A percentile compares a stretch with the other conserved stretches of the same genome.
Conservation (phyloP, 2,888 invertebrate species). For the Hydrotaea diabolus region DNA sequence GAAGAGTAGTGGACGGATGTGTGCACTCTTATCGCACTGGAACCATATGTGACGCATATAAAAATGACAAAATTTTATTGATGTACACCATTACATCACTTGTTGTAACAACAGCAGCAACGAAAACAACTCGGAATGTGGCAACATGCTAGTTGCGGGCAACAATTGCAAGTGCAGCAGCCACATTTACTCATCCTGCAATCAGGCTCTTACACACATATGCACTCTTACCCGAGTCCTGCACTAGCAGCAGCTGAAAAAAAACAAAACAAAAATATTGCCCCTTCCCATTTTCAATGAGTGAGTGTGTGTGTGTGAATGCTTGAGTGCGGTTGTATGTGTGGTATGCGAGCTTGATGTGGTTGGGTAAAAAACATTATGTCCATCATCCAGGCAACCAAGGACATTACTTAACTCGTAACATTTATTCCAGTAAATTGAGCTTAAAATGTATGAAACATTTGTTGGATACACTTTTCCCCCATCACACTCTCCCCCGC, state of each 20-base stretch:
- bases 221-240: not conserved
- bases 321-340: not conserved
- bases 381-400: slow-evolving; percentile 58
- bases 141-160: slow-evolving; percentile 14
- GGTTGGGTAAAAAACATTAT: slow-evolving; percentile 32
- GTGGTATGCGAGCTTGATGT: not conserved
- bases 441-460: slow-evolving; percentile 59
- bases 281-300: not conserved
- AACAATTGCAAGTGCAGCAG: slow-evolving; percentile 18
- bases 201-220: not conserved
- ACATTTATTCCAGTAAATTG: slow-evolving; percentile 65
- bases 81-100: slow-evolving; percentile 57
- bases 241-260: too few species aligned
- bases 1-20: not conserved
- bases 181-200: not conserved
- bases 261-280: not conserved
- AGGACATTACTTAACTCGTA: slow-evolving; percentile 64
- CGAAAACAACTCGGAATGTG: not conserved
- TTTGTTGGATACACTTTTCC: slow-evolving; percentile 31
- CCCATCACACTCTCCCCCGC: too few species aligned
- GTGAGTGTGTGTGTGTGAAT: not conserved
- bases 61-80: slow-evolving; percentile 59
- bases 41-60: slow-evolving; percentile 51
- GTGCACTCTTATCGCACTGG: slow-evolving; percentile 42
- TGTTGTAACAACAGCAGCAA: slow-evolving; percentile 31